Evolutionary conservation across 2,888 invertebrate genomes (phyloP).

Genomic region (Antheraea assamensis): DNA sequence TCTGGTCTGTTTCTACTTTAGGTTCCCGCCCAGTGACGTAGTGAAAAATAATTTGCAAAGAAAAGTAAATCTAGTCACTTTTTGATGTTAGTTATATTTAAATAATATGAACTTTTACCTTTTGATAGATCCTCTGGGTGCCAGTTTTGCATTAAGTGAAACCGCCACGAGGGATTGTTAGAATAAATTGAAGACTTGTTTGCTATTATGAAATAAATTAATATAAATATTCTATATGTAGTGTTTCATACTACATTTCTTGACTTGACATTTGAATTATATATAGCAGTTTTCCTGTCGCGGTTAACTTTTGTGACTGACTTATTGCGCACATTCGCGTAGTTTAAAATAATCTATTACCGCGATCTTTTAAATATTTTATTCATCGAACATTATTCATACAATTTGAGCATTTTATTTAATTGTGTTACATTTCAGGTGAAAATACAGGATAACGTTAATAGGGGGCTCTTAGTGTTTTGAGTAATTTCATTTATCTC

Average conservation of each 20-base stretch:
- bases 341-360: constrained; percentile 76
- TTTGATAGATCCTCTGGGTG: not conserved
- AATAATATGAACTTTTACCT: not conserved
- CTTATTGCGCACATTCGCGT: constrained; percentile 79
- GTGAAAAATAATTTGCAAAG: constrained; percentile 17
- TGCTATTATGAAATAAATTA: constrained; percentile 16
- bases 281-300: constrained; percentile 3
- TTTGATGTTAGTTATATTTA: constrained; percentile 41
- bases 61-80: constrained; percentile 54
- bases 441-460: too few species aligned
- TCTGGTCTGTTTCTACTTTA: constrained; percentile 35
- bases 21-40: constrained; percentile 31
- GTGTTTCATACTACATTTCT: constrained; percentile 1
- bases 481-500: too few species aligned
- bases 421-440: not conserved
- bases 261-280: not conserved
- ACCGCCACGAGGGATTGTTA: not conserved
- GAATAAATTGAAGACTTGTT: constrained; percentile 13
- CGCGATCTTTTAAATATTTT: constrained; percentile 71
- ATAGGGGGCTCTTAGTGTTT: too few species aligned
- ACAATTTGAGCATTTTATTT: not conserved
- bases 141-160: too few species aligned
- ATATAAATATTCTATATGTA: not conserved
- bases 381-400: constrained; percentile 20
- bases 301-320: constrained; percentile 30